Base-by-base conservation (phyloP, 2,113 vertebrate species). In the Antennarius striatus region DNA sequence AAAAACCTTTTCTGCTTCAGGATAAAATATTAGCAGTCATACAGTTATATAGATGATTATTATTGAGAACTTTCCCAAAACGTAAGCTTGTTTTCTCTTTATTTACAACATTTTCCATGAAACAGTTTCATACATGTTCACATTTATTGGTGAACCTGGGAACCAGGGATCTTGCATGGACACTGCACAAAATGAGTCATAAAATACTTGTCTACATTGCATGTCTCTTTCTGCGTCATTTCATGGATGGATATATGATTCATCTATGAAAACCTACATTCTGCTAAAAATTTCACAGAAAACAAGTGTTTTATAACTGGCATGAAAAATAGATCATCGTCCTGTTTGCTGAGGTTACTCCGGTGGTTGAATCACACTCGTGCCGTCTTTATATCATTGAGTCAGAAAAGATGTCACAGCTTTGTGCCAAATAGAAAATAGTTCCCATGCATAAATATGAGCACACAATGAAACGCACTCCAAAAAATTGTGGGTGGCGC, bases 341-440 rank as follows among this genome's bases (percentile, higher is more conserved):
- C 48, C 58, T 73, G 46, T 61, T 68, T 68, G 51, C 60, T 62
- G 47, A 42, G 54, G 16, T 53, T 47, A 28, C 36, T 64, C 32
- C 15, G 61, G 17, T 29, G 11, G 40, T 73, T 72, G 72, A 62
- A 61, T 71, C 55, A 52, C 63, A 60, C 42, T 51, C 39, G 29
- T 56, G 46, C 42, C 32, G n/a, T 58, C 56, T 36, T 76, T 62
- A 71, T 32, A 66, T 75, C 62, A 57, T 49, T 11, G 51, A 57
- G 13, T 46, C 55, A 59, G 48, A 58, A 15, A 15, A n/a, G 52
- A 29, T 56, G 52, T 47, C 50, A 47, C 32, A 45, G 43, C 56
- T 68, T 56, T 60, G 50, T 69, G 59, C 63, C 48, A 52, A 55
- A 63, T 5, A 40, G 46, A 57, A 74, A 79, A 61, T 56, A 16